These are phyloP conservation scores for Australoheros scitulus DNA, from an alignment of 2,113 vertebrate genomes.

Conservation along the genomic window DNA sequence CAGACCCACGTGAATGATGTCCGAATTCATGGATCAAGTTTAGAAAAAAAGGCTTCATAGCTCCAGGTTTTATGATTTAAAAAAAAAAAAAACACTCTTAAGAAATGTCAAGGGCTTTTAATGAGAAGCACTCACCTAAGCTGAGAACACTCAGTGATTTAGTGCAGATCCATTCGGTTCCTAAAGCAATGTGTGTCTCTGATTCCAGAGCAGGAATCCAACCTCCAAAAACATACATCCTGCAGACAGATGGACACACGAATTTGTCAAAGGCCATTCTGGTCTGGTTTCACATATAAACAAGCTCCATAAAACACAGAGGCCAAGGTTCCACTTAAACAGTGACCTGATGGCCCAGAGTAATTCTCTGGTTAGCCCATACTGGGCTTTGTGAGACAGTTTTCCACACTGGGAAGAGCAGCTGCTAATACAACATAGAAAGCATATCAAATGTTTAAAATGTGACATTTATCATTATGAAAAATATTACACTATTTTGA, in stretches of 20 bases:
- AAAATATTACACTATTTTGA: too few relatives aligned
- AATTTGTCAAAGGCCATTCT: neutral
- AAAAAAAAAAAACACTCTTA: neutral
- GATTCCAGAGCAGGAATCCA: slow-evolving; percentile 89
- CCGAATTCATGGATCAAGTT: neutral
- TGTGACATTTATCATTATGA: too few relatives aligned
- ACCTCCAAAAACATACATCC: slow-evolving; percentile 97
- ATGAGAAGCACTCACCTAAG: slow-evolving; percentile 83
- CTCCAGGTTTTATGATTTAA: neutral
- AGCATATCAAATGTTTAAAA: too few relatives aligned
- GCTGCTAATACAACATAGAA: too few relatives aligned
- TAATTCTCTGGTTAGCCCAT: too few relatives aligned
- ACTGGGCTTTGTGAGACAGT: too few relatives aligned
- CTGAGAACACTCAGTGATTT: slow-evolving; percentile 89
- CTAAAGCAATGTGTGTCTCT: slow-evolving; percentile 76
- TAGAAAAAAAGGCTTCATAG: neutral
- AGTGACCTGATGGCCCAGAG: too few relatives aligned
- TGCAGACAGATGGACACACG: slow-evolving; percentile 65
- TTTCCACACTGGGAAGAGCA: too few relatives aligned
- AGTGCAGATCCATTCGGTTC: slow-evolving; percentile 92
- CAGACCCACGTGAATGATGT: neutral
- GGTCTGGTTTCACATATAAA: neutral
- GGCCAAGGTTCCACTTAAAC: neutral
- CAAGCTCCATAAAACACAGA: neutral
- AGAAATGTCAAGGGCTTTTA: neutral